These are phyloP conservation scores for Mus caroli DNA, from an alignment of 2,797 vertebrate genomes.

Conservation along the genomic window DNA sequence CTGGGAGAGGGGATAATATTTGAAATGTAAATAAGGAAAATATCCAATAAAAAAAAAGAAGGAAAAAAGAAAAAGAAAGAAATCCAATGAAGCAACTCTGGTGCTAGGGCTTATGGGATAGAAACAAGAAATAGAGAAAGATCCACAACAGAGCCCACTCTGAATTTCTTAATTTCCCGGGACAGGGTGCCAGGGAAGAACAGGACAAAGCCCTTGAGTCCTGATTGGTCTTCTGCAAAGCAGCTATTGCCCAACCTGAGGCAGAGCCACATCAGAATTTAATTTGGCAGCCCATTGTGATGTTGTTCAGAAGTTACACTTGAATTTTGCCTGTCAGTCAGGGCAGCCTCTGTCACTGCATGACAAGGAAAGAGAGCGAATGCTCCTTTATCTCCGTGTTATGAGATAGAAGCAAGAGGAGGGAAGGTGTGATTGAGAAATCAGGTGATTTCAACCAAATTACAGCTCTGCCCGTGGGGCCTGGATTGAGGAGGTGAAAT, in stretches of 20 bases:
- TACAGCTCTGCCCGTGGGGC: not conserved
- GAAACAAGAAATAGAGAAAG: not conserved
- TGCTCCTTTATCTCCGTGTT: not conserved
- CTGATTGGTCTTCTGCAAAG: not conserved
- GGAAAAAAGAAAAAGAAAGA: too few relatives aligned
- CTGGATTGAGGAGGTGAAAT: not conserved
- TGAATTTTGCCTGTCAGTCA: not conserved
- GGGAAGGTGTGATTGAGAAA: not conserved
- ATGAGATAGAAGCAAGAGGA: not conserved
- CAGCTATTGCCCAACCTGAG: not conserved
- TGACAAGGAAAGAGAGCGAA: not conserved
- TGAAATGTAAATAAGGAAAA: too few relatives aligned
- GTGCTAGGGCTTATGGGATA: too few relatives aligned
- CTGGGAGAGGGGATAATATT: too few relatives aligned
- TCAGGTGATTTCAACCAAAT: not conserved
- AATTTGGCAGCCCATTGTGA: not conserved
- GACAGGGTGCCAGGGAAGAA: not conserved
- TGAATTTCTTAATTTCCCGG: not conserved
- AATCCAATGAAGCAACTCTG: not conserved
- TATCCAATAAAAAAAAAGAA: too few relatives aligned
- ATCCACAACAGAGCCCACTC: not conserved
- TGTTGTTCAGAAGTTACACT: not conserved
- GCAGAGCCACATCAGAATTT: not conserved
- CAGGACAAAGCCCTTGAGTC: not conserved
- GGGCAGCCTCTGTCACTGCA: not conserved